Percentiles rank a stretch among this genome's conserved stretches.
phyloP scores from a whole-genome alignment of 2,888 invertebrate genomes.

The Isotomurus palustris region DNA sequence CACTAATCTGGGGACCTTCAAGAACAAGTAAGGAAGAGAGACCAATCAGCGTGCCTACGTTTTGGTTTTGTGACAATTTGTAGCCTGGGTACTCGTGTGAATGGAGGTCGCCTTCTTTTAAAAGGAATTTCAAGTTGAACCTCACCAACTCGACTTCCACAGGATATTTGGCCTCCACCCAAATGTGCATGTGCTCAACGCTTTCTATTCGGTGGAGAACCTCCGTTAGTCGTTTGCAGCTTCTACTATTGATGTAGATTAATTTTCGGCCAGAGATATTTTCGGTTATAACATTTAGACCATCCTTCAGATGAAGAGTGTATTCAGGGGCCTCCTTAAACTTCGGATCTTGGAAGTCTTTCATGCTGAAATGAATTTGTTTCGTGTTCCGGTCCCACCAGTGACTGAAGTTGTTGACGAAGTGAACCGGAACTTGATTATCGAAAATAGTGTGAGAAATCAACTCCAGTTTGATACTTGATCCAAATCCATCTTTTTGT shows the following conservation, averaged over 20 bases:
- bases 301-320: not conserved
- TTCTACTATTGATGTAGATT: not conserved
- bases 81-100: not conserved
- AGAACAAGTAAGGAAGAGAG: not conserved
- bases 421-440: not conserved
- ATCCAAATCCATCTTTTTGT: not conserved
- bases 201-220: not conserved
- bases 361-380: not conserved
- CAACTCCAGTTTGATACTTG: slow-evolving; percentile 11
- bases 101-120: not conserved
- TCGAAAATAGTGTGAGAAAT: not conserved
- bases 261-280: not conserved
- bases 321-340: not conserved
- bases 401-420: slow-evolving; percentile 21
- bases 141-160: not conserved
- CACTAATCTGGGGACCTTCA: no score
- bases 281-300: not conserved
- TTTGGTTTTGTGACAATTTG: not conserved
- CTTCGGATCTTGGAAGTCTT: not conserved
- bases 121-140: not conserved
- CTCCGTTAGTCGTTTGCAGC: not conserved
- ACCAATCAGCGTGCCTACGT: not conserved
- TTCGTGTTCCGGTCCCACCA: slow-evolving; percentile 15
- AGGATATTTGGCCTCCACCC: not conserved
- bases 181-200: not conserved